A percentile compares a stretch with the other conserved stretches of the same genome.
Conservation (phyloP, 2,113 vertebrate species). For the Cinclus cinclus region DNA sequence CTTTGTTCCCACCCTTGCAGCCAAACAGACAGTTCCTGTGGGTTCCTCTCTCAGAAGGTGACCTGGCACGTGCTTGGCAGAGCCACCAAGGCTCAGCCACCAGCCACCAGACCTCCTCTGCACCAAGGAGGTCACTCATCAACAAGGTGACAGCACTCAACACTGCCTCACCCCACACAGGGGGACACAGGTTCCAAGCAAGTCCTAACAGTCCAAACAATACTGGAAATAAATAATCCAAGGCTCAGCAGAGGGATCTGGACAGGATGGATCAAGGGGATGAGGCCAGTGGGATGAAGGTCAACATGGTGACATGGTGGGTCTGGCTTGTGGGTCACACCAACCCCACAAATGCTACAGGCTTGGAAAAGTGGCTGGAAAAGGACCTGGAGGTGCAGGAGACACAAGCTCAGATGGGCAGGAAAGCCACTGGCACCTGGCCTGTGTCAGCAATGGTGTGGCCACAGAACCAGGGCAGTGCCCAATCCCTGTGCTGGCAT, state of each 20-base stretch:
- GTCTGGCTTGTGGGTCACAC: neutral
- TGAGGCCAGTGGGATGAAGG: neutral
- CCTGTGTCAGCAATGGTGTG: neutral
- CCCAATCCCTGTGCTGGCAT: neutral
- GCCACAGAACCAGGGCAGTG: neutral
- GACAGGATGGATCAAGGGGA: neutral
- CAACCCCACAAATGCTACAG: neutral
- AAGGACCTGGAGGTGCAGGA: neutral
- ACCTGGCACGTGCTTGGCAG: neutral
- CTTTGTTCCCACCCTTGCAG: neutral
- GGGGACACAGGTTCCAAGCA: neutral
- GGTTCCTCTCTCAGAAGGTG: neutral
- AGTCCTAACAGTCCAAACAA: neutral
- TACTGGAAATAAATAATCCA: neutral
- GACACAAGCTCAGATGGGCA: no score
- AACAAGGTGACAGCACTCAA: neutral
- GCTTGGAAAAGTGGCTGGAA: neutral
- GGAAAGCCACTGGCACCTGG: neutral
- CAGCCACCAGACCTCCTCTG: neutral
- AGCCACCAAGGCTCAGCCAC: neutral
- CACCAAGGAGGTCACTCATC: neutral
- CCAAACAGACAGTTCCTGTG: neutral
- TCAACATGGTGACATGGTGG: neutral
- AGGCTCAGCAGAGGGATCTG: neutral
- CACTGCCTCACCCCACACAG: fast-evolving